phyloP scores from a whole-genome alignment of 2,797 vertebrate species.

The Enteromius afrohamiltoni region DNA sequence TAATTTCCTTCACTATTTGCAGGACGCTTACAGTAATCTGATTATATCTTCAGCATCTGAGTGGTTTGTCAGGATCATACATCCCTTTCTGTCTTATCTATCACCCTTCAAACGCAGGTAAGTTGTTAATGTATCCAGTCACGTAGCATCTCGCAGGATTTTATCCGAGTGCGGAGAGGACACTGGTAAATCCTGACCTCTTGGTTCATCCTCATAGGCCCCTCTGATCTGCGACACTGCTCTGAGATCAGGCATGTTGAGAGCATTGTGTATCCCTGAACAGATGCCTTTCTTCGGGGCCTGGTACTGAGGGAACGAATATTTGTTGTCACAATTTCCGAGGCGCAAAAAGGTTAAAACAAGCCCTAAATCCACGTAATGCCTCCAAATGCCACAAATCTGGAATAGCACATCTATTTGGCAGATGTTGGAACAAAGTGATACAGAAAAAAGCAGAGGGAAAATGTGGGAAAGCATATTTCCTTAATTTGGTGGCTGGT shows the following conservation, averaged over 20 bases:
- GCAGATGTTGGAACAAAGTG: slow-evolving; percentile 62
- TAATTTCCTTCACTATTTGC: slow-evolving; percentile 50
- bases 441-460: slow-evolving; percentile 25
- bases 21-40: slow-evolving; percentile 66
- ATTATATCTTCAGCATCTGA: slow-evolving; percentile 58
- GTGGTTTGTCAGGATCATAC: slow-evolving; percentile 42
- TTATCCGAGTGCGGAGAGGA: neutral
- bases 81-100: neutral
- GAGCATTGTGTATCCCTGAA: slow-evolving; percentile 53
- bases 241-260: slow-evolving; percentile 52
- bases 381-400: slow-evolving; percentile 65
- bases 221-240: slow-evolving; percentile 31
- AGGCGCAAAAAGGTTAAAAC: slow-evolving; percentile 66
- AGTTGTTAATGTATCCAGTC: slow-evolving; percentile 10
- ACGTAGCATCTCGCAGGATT: neutral
- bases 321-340: slow-evolving; percentile 65
- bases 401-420: slow-evolving; percentile 51
- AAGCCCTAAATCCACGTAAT: slow-evolving; percentile 64
- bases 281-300: slow-evolving; percentile 61
- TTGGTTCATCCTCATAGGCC: slow-evolving; percentile 47
- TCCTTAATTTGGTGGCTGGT: slow-evolving; percentile 6
- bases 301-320: slow-evolving; percentile 56
- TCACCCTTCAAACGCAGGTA: slow-evolving; percentile 33
- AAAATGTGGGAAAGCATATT: slow-evolving; percentile 22
- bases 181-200: slow-evolving; percentile 46